Evolutionary conservation across 2,888 invertebrate genomes (phyloP).

Genomic region (Tachystola acroxantha): DNA sequence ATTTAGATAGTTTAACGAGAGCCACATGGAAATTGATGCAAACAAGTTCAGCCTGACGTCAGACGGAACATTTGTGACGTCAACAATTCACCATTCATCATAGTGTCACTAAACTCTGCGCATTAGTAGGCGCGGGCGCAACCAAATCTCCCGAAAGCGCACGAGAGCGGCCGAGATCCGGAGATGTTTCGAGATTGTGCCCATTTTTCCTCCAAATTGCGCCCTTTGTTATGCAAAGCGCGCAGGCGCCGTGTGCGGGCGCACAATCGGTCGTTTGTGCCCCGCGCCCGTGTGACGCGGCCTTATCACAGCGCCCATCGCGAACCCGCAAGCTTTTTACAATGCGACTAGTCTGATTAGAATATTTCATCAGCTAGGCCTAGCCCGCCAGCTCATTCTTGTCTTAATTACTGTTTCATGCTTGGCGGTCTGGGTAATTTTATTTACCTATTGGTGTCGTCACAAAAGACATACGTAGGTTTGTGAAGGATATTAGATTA

Average conservation of each 20-base stretch:
- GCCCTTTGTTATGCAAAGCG: constrained; percentile 77
- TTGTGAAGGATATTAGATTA: too few species aligned
- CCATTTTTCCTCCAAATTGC: constrained; percentile 77
- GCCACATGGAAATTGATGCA: too few species aligned
- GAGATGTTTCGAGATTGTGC: constrained; percentile 62
- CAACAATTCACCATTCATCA: constrained; percentile 6
- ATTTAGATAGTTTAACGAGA: too few species aligned
- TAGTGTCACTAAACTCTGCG: constrained; percentile 11
- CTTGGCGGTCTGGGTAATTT: neutral
- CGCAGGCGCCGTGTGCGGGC: constrained; percentile 74
- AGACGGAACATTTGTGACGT: neutral
- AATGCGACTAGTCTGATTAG: constrained; percentile 68
- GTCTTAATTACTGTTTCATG: constrained; percentile 45
- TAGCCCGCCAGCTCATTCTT: constrained; percentile 42
- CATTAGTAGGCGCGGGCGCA: constrained; percentile 45
- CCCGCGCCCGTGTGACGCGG: constrained; percentile 52
- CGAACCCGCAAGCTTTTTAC: constrained; percentile 52
- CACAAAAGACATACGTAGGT: too few species aligned
- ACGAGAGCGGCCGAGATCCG: constrained; percentile 37
- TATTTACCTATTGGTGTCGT: too few species aligned
- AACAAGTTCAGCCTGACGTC: too few species aligned
- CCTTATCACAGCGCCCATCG: constrained; percentile 49
- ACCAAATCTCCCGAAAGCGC: constrained; percentile 20
- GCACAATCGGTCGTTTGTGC: constrained; percentile 60
- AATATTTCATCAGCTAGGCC: constrained; percentile 67